A percentile compares a stretch with the other conserved stretches of the same genome.
Evolutionary conservation across 2,113 vertebrate genomes (phyloP).

Genomic region (Hipposideros armiger): DNA sequence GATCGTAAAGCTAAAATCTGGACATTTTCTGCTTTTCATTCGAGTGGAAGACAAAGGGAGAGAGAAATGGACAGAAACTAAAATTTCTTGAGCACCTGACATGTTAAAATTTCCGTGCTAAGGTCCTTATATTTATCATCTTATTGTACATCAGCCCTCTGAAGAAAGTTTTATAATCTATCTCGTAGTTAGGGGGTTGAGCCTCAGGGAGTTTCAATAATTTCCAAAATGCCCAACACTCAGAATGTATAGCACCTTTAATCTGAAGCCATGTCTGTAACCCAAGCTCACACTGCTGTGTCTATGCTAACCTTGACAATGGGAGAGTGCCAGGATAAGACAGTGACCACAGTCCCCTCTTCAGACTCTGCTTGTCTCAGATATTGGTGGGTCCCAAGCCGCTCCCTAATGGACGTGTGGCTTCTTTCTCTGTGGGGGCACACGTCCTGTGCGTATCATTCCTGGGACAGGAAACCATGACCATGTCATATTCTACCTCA

Average conservation of each 20-base stretch:
- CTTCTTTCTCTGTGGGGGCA: fast-evolving
- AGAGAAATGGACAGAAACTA: background rate
- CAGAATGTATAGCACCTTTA: background rate
- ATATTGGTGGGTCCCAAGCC: fast-evolving
- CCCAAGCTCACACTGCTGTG: background rate
- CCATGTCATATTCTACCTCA: background rate
- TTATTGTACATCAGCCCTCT: background rate
- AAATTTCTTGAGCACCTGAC: background rate
- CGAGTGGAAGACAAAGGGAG: background rate
- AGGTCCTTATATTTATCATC: background rate
- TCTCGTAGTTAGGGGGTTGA: background rate
- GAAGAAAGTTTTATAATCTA: background rate
- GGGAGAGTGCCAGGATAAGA: background rate
- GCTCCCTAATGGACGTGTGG: fast-evolving
- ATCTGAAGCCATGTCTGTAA: background rate
- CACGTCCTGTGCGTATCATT: fast-evolving
- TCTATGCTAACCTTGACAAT: background rate
- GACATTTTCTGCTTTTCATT: background rate
- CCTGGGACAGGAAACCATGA: background rate
- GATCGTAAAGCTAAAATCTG: background rate
- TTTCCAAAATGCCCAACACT: background rate
- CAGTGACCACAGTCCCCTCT: background rate
- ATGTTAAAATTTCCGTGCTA: too few species aligned
- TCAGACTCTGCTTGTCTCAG: background rate
- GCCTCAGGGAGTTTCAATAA: background rate